A percentile compares a stretch with the other conserved stretches of the same genome.
Evolutionary conservation across 2,888 invertebrate genomes (phyloP).

Genomic region (Listrodromus nycthemerus): DNA sequence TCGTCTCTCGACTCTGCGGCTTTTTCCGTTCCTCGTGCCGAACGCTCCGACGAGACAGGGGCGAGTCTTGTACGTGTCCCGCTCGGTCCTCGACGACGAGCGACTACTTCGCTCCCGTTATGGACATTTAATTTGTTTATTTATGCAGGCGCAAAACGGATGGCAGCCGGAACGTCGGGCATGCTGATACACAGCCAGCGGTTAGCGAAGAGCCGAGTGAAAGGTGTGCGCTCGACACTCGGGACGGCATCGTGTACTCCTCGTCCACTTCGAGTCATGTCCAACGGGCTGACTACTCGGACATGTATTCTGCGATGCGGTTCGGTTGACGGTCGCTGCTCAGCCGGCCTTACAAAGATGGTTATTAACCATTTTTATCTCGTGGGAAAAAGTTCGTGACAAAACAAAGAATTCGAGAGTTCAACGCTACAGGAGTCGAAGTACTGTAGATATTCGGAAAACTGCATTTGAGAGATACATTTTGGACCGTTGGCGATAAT

Average conservation of each 20-base stretch:
- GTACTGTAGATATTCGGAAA: neutral
- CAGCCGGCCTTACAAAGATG: neutral
- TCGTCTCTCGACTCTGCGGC: constrained; percentile 8
- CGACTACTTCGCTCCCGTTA: constrained; percentile 58
- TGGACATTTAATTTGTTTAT: constrained; percentile 68
- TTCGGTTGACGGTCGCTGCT: neutral
- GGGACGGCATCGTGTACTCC: neutral
- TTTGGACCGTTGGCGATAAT: neutral
- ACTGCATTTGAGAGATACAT: neutral
- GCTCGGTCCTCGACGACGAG: constrained; percentile 20
- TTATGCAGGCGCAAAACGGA: constrained; percentile 60
- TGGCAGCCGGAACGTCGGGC: constrained; percentile 42
- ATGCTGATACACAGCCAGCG: constrained; percentile 13
- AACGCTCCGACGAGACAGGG: constrained; percentile 9
- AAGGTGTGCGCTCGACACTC: constrained; percentile 53
- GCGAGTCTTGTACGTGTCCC: constrained; percentile 35
- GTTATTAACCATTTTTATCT: neutral
- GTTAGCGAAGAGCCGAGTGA: constrained; percentile 34
- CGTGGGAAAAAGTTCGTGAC: neutral
- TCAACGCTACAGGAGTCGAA: neutral
- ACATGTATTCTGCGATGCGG: constrained; percentile 9
- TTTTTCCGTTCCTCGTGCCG: constrained; percentile 5
- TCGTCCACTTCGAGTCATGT: constrained; percentile 4
- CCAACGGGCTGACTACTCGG: constrained; percentile 20
- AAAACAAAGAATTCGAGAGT: neutral